phyloP scores from a whole-genome alignment of 2,888 invertebrate species.

The Drosophila maculinotata region DNA sequence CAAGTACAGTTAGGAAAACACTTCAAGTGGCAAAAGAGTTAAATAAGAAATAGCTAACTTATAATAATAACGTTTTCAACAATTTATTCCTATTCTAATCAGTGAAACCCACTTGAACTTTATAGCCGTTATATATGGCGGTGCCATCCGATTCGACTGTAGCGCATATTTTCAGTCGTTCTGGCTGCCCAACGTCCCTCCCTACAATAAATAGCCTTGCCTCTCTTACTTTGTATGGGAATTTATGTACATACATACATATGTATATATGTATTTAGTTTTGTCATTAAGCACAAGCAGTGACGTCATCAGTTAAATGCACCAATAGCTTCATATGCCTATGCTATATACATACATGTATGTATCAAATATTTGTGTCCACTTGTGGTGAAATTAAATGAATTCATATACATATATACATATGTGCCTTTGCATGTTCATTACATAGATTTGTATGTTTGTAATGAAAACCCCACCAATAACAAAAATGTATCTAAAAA shows the following conservation, averaged over 20 bases:
- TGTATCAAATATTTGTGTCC: constrained; percentile 1
- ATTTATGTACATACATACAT: constrained; percentile 3
- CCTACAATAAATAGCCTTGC: constrained; percentile 34
- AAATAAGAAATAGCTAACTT: constrained; percentile 1
- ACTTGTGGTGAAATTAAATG: constrained; percentile 19
- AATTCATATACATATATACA: constrained; percentile 1
- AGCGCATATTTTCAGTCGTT: constrained; percentile 16
- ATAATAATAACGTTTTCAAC: constrained; percentile 20
- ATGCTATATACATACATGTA: background rate
- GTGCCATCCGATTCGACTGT: background rate
- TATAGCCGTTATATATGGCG: constrained; percentile 26
- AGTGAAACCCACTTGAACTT: constrained; percentile 31
- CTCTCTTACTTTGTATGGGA: constrained; percentile 4
- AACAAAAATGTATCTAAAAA: constrained; percentile 14
- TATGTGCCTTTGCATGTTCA: too few species aligned
- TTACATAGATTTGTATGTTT: background rate
- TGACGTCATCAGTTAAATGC: constrained; percentile 1
- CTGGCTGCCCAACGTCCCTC: background rate
- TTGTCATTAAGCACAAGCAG: constrained; percentile 13
- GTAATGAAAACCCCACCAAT: constrained; percentile 15
- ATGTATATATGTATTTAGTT: background rate
- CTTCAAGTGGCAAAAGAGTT: background rate
- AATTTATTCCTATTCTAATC: constrained; percentile 33
- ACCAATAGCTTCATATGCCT: background rate
- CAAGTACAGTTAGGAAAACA: constrained; percentile 1